A percentile compares a stretch with the other conserved stretches of the same genome.
Conservation (phyloP, 2,113 vertebrate genomes). For the Microcebus ravelobensis region DNA sequence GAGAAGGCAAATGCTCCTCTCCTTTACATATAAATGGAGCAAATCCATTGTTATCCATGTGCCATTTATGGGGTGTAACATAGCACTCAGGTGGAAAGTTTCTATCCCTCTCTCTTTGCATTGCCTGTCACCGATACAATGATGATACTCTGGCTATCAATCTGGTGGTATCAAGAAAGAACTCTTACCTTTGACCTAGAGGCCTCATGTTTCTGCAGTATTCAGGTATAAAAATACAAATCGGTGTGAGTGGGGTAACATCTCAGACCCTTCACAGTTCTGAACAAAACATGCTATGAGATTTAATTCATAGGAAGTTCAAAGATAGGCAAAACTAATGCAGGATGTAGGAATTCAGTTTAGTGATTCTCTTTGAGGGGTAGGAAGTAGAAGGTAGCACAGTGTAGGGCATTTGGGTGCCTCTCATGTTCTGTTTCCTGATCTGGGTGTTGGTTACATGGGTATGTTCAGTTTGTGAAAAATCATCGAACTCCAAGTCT, state of each 20-base stretch:
- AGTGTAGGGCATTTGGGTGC: not conserved
- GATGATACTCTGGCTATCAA: not conserved
- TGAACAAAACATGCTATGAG: not conserved
- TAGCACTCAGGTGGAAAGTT: not conserved
- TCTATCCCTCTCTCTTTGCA: not conserved
- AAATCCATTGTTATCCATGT: not conserved
- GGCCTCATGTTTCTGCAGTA: not conserved
- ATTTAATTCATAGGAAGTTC: not conserved
- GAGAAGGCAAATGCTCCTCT: not conserved
- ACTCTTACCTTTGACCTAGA: not conserved
- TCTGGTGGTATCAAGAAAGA: not conserved
- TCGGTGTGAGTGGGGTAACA: not conserved
- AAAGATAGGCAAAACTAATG: not conserved
- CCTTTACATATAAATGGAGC: not conserved
- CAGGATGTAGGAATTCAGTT: not conserved
- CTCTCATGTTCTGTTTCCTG: not conserved
- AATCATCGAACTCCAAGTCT: not conserved
- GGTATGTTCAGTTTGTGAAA: not conserved
- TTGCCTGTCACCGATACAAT: not conserved
- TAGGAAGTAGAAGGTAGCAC: not conserved
- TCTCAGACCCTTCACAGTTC: not conserved
- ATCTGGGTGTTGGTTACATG: not conserved
- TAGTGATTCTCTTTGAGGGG: not conserved
- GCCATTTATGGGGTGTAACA: not conserved
- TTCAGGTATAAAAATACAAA: not conserved